phyloP scores from a whole-genome alignment of 2,888 invertebrate species.

The Sympetrum striolatum region DNA sequence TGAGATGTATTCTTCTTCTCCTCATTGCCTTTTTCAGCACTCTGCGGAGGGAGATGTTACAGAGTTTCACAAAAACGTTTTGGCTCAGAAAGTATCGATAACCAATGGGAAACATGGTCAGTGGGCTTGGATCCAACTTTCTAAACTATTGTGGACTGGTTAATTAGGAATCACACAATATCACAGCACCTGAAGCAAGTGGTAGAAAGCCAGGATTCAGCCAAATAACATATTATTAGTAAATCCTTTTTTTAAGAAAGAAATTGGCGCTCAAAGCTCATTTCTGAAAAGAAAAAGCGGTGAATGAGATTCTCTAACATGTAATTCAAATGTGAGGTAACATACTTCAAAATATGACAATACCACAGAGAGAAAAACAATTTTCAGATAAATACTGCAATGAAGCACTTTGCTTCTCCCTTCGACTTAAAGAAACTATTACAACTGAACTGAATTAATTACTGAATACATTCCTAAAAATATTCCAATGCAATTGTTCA shows the following conservation, averaged over 20 bases:
- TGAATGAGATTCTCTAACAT: not conserved
- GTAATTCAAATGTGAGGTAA: not conserved
- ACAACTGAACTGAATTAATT: too few relatives aligned
- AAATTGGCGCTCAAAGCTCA: constrained; percentile 10
- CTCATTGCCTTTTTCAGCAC: constrained; percentile 16
- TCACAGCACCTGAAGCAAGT: constrained; percentile 43
- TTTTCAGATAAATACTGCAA: too few relatives aligned
- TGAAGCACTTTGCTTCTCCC: too few relatives aligned
- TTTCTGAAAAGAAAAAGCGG: constrained; percentile 7
- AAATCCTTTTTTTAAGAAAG: not conserved
- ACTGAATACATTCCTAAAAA: too few relatives aligned
- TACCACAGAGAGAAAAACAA: too few relatives aligned
- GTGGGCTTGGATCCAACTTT: not conserved
- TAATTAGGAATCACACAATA: constrained; percentile 28
- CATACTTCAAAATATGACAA: not conserved
- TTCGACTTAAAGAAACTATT: too few relatives aligned
- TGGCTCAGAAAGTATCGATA: not conserved
- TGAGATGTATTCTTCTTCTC: constrained; percentile 26
- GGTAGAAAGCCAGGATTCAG: constrained; percentile 44
- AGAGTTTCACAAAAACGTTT: not conserved
- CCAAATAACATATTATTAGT: constrained; percentile 2
- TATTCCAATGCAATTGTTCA: too few relatives aligned
- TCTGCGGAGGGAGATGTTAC: constrained; percentile 24
- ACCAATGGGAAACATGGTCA: not conserved
- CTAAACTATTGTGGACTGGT: not conserved